A percentile compares a stretch with the other conserved stretches of the same genome.
Conservation (phyloP, 2,888 invertebrate genomes). For the Pemphredon lugubris region DNA sequence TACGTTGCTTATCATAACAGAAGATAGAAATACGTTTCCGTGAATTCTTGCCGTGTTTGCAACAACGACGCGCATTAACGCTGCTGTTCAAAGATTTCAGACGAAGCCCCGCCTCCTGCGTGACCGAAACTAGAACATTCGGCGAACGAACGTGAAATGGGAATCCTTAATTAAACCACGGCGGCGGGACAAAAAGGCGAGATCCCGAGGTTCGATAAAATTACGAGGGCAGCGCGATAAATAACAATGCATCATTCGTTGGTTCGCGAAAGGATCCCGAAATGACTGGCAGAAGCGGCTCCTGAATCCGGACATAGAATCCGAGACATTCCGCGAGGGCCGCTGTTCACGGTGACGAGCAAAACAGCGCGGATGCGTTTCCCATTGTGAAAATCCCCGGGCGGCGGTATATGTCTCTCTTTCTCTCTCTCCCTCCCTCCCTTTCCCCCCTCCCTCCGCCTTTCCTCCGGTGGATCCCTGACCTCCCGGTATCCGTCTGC, state of each 20-base stretch:
- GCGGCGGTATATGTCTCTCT: constrained; percentile 44
- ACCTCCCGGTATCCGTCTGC: constrained; percentile 68
- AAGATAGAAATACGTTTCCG: constrained; percentile 8
- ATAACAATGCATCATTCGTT: constrained; percentile 21
- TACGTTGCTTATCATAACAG: constrained; percentile 3
- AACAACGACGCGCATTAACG: no score
- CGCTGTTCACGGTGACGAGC: constrained; percentile 43
- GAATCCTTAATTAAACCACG: constrained; percentile 1
- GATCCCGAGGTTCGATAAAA: constrained; percentile 36
- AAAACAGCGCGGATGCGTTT: constrained; percentile 46
- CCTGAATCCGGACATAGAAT: constrained; percentile 27
- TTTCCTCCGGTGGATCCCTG: constrained; percentile 58
- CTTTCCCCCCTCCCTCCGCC: neutral
- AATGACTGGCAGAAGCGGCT: constrained; percentile 53
- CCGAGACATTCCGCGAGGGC: constrained; percentile 27
- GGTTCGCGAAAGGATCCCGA: constrained; percentile 10
- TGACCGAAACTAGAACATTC: no score
- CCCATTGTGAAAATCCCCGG: constrained; percentile 60
- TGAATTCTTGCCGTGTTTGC: no score
- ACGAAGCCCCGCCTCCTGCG: no score
- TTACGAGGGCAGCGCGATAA: constrained; percentile 29
- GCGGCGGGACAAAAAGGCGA: constrained; percentile 16
- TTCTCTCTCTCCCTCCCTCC: constrained; percentile 29
- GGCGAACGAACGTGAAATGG: no score
- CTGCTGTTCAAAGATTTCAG: no score